Conservation (phyloP, 2,797 vertebrate species). For the Chiroxiphia lanceolata region DNA sequence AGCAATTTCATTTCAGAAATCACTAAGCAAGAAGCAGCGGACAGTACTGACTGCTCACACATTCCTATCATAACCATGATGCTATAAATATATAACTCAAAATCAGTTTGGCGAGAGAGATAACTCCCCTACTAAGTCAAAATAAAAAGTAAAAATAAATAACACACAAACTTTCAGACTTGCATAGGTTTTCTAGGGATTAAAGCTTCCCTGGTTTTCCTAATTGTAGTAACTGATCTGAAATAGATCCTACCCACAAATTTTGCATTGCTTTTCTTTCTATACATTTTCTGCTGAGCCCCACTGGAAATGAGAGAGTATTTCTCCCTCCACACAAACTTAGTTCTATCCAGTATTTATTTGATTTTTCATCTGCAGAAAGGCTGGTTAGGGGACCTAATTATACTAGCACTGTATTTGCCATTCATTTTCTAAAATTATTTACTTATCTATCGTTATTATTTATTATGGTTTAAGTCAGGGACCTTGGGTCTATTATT, state of each 20-base stretch:
- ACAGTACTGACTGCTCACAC: background rate
- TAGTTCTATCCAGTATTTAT: background rate
- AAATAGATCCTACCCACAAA: background rate
- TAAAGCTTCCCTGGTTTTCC: background rate
- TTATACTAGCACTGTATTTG: background rate
- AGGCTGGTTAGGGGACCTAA: background rate
- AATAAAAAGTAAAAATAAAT: background rate
- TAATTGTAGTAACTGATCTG: background rate
- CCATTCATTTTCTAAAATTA: background rate
- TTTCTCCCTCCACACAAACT: background rate
- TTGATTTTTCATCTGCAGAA: background rate
- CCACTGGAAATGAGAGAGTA: background rate
- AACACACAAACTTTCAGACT: background rate
- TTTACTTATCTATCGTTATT: background rate
- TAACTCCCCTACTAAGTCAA: background rate
- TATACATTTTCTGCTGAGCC: background rate
- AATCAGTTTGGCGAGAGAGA: background rate
- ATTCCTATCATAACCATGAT: background rate
- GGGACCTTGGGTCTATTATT: background rate
- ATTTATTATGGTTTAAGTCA: background rate
- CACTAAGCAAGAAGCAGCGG: background rate
- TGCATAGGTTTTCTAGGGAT: background rate
- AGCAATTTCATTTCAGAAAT: background rate
- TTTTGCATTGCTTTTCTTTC: background rate
- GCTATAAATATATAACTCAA: background rate